These are phyloP conservation scores for Diplolepis rosae DNA, from an alignment of 2,888 invertebrate genomes.

Conservation along the genomic window DNA sequence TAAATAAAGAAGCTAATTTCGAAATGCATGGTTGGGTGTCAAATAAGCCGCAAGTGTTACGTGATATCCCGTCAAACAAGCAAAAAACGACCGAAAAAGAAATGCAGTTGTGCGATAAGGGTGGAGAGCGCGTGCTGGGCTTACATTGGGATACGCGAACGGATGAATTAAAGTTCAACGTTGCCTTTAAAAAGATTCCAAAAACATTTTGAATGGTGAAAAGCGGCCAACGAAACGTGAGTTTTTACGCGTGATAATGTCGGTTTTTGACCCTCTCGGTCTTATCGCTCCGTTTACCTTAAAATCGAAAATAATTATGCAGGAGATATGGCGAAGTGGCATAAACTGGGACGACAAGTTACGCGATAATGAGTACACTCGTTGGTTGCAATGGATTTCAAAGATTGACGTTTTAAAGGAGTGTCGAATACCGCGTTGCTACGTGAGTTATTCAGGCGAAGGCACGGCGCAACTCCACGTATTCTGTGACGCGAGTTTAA, in stretches of 20 bases:
- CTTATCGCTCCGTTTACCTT: constrained; percentile 50
- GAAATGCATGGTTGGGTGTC: constrained; percentile 48
- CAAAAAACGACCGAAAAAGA: background rate
- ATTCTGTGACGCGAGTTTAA: no score
- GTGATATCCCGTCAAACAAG: background rate
- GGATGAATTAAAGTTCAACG: background rate
- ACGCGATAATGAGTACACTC: constrained; percentile 30
- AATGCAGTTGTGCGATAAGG: background rate
- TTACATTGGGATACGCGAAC: background rate
- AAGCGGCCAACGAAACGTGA: constrained; percentile 43
- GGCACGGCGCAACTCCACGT: constrained; percentile 46
- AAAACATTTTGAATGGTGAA: background rate
- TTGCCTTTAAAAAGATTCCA: background rate
- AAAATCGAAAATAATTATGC: constrained; percentile 51
- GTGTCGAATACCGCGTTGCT: constrained; percentile 31
- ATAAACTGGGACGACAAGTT: constrained; percentile 48
- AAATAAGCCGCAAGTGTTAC: no score
- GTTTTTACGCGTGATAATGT: constrained; percentile 52
- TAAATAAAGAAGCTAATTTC: constrained; percentile 45
- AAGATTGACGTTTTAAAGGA: constrained; percentile 42
- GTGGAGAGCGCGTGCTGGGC: background rate
- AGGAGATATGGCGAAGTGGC: constrained; percentile 53
- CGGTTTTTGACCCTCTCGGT: constrained; percentile 60
- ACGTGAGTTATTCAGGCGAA: constrained; percentile 6
- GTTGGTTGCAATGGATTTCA: constrained; percentile 50